Evolutionary conservation across 2,797 vertebrate species (phyloP).

Genomic region (Rhodeus uyekii): DNA sequence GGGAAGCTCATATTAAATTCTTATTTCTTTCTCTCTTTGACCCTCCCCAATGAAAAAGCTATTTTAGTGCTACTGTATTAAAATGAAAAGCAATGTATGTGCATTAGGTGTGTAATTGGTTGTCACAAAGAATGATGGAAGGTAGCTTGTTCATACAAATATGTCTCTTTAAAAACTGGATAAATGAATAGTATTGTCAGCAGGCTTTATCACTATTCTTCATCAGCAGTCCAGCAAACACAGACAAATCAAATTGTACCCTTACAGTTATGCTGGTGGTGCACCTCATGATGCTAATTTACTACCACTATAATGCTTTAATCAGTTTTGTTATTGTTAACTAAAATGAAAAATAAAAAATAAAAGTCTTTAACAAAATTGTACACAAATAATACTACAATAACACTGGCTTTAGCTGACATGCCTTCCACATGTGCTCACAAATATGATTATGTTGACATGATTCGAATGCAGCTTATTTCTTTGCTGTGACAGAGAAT

Average conservation of each 20-base stretch:
- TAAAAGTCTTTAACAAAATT: neutral
- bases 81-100: neutral
- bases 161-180: neutral
- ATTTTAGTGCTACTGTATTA: neutral
- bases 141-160: neutral
- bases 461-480: neutral
- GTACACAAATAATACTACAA: neutral
- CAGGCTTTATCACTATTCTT: neutral
- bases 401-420: neutral
- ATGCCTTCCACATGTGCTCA: neutral
- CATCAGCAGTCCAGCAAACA: neutral
- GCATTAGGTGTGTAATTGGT: slow-evolving; percentile 21
- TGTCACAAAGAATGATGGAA: neutral
- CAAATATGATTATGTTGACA: neutral
- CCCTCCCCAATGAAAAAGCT: neutral
- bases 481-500: neutral
- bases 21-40: neutral
- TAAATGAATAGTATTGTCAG: neutral
- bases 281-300: neutral
- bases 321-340: neutral
- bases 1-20: neutral
- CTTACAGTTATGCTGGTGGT: neutral
- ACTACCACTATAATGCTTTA: neutral
- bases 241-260: neutral
- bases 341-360: neutral